Evolutionary conservation across 2,113 vertebrate species (phyloP), one percentile per base, ranked within the genome.

Genomic region (Leiothrix lutea): DNA sequence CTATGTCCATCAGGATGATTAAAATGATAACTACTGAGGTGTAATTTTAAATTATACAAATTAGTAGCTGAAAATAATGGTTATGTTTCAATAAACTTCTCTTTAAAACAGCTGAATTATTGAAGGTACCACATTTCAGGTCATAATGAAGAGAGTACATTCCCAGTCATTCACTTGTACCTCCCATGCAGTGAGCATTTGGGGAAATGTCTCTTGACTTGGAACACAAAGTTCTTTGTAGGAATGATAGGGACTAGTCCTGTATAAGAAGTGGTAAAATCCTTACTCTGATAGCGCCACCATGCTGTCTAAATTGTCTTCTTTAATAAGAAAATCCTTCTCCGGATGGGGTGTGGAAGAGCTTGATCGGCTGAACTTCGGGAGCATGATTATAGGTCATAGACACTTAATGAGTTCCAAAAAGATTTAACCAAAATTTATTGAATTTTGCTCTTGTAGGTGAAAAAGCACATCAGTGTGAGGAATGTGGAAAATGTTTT

Each of bases 401-500:
- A 50, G 22, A 53, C 23, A 25, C 66, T 64, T 36, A 21, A 2
- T 31, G 65, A 73, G 9, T 77, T 88, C 12, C 19, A 58, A 51
- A 81, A 87, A 53, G 19, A 60, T 51, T 65, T 82, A 77, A 88
- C 18, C 12, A 60, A 65, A 47, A 56, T 62, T 3, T 91, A 31
- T 7, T 86, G 22, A 24, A 64, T 65, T 96, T 94, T 91, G 44
- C 48, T 21, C 42, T 57, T 64, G 21, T 86, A 99, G 99, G 99
- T 86, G 99, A 99, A 97, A 99, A 99, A 97, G 99, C 99, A 10
- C 99, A 99, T 96, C 99, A 99, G 64, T 99, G 99, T 96, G 99
- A 99, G 93, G 99, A 99, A 92, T 99, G 99, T 96, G 99, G 99
- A 19, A 99, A 99, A 88, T 99, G 99, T 93, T 99, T 99, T 97